These are phyloP conservation scores for Hesperia comma DNA, from an alignment of 2,888 invertebrate genomes.

Conservation along the genomic window DNA sequence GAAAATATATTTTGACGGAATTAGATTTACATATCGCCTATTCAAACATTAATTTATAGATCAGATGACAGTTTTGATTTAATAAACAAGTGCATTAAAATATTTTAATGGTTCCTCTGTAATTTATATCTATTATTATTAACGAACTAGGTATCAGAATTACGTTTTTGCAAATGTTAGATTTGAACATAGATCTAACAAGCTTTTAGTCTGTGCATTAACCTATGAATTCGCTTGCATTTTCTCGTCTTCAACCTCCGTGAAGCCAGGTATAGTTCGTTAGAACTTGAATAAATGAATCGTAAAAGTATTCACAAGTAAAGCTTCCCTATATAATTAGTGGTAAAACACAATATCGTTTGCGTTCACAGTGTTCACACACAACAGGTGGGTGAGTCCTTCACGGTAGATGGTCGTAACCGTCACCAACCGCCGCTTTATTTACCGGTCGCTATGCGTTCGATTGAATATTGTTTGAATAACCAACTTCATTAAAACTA, in stretches of 20 bases:
- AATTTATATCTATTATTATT: no score
- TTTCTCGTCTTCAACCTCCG: conserved; percentile 25
- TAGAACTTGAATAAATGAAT: conserved; percentile 32
- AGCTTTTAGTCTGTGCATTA: no score
- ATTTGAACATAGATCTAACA: no score
- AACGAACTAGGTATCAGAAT: no score
- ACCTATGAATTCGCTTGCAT: background rate
- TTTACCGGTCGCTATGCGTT: conserved; percentile 47
- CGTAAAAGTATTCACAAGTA: conserved; percentile 4
- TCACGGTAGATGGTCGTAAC: conserved; percentile 73
- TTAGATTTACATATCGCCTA: no score
- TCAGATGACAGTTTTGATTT: no score
- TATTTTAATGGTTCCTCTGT: no score
- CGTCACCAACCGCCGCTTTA: conserved; percentile 63
- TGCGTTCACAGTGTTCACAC: conserved; percentile 32
- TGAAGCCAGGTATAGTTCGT: conserved; percentile 36
- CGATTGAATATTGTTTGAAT: conserved; percentile 38
- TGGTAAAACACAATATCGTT: conserved; percentile 26
- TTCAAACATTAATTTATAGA: no score
- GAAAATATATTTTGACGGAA: no score
- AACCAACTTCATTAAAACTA: conserved; percentile 19
- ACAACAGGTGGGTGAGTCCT: conserved; percentile 66
- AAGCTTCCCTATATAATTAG: conserved; percentile 9
- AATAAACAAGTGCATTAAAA: no score
- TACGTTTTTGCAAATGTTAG: no score